Evolutionary conservation across 2,888 invertebrate genomes (phyloP), one percentile per base, ranked within the genome.

Genomic region (Cephalotes varians): DNA sequence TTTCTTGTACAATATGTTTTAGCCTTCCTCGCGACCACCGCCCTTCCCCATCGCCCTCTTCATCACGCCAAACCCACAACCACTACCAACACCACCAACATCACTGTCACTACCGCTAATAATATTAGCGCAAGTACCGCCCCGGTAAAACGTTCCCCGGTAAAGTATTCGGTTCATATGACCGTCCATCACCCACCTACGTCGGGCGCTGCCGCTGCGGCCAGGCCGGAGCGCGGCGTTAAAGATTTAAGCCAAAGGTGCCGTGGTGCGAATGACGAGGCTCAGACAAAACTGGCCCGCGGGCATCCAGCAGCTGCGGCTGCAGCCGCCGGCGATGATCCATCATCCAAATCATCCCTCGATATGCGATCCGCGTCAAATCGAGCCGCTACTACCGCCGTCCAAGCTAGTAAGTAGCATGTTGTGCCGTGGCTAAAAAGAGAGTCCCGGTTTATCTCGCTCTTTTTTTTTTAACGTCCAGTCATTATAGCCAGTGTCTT

Each of bases 21-120:
- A 97, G 97, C 97, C 95, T 96, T 96, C 96, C 96, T 97, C 95
- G 96, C 96, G 96, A 96, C 97, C 95, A 96, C 96, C 95, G 96
- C 96, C 95, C 96, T 96, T 95, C 96, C 96, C 96, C 96, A 94
- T 93, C 94, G 94, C 92, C 94, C 94, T 93, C 92, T 93, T 93
- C 94, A 94, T 93, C 94, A 93, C 88, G 92, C 91, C 89, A 93
- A 93, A 93, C 92, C 92, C 92, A 90, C 90, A 86, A 88, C 85
- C 67, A 86, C 86, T 74, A 91, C 89, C 86, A 88, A 87, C 85
- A 86, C 88, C 86, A 89, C 90, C 79, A 91, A 83, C 83, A 88
- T 90, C 82, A 86, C 88, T 85, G 56, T 69, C 77, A 86, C 83
- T 83, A 82, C 81, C 64, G 81, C 69, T 83, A 74, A 56, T 84